These are phyloP conservation scores for Escarpia spicata DNA, from an alignment of 2,888 invertebrate genomes.

Conservation along the genomic window DNA sequence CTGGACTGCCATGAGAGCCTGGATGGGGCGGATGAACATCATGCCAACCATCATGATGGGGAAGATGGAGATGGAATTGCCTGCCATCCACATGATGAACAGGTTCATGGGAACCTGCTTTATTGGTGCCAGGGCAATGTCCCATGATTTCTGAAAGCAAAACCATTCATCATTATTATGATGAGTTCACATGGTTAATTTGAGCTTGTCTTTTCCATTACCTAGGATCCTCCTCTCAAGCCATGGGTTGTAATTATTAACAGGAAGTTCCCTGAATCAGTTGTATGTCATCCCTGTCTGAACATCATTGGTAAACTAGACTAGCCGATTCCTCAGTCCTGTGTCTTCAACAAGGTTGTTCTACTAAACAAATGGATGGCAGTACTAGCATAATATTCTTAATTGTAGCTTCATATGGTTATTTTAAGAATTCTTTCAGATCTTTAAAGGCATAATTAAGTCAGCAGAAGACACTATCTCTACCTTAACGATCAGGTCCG, in stretches of 20 bases:
- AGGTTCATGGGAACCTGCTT: conserved; percentile 97
- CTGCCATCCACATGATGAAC: conserved; percentile 99
- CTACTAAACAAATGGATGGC: too few relatives aligned
- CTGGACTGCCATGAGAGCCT: conserved; percentile 88
- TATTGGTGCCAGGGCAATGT: conserved; percentile 90
- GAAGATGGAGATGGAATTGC: conserved; percentile 98
- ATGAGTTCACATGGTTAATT: not conserved
- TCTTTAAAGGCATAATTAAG: not conserved
- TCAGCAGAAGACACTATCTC: not conserved
- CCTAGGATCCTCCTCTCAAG: too few relatives aligned
- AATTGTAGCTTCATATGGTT: not conserved
- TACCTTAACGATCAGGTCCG: conserved; percentile 44
- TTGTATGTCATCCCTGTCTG: too few relatives aligned
- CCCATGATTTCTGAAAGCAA: conserved; percentile 83
- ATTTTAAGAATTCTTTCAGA: not conserved
- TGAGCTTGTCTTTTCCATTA: too few relatives aligned
- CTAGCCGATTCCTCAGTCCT: too few relatives aligned
- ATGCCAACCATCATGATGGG: conserved; percentile 99
- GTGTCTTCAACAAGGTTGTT: too few relatives aligned
- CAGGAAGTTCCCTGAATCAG: too few relatives aligned
- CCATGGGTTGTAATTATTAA: too few relatives aligned
- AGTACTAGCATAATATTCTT: too few relatives aligned
- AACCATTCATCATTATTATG: not conserved
- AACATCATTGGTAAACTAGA: too few relatives aligned
- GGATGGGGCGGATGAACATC: conserved; percentile 95